These are phyloP conservation scores for Spatula clypeata DNA, from an alignment of 2,797 vertebrate genomes.

Conservation along the genomic window DNA sequence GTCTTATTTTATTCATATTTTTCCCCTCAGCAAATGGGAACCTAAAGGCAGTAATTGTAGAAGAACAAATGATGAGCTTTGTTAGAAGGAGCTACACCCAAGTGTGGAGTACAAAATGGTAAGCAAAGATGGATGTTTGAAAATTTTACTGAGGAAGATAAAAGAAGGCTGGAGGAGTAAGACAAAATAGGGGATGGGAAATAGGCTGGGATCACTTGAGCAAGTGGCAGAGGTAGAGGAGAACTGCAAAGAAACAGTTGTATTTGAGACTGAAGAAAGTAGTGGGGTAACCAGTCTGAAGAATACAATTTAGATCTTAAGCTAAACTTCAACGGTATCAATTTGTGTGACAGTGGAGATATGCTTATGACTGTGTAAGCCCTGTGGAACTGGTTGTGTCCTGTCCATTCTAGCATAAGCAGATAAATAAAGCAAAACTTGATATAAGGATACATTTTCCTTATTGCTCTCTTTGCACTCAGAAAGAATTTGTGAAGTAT, in stretches of 20 bases:
- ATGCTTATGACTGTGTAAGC: neutral
- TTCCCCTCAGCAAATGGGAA: neutral
- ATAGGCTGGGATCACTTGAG: neutral
- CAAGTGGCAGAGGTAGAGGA: neutral
- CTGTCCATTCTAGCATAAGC: neutral
- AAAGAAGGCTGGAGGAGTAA: neutral
- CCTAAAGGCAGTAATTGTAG: neutral
- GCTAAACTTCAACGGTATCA: neutral
- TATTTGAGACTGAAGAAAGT: neutral
- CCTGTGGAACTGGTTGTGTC: neutral
- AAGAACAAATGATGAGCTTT: neutral
- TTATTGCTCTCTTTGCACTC: neutral
- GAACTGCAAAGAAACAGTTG: neutral
- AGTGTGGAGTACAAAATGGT: neutral
- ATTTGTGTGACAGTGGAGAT: neutral
- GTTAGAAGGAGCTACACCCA: neutral
- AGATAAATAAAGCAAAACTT: neutral
- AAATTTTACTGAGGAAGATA: neutral
- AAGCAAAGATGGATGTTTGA: neutral
- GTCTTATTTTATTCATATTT: neutral
- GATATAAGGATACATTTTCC: neutral
- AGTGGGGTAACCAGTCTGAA: neutral
- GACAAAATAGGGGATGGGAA: neutral
- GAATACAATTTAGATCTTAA: neutral
- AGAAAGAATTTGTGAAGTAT: neutral